A percentile compares a stretch with the other conserved stretches of the same genome.
These are phyloP conservation scores for Apamea monoglypha DNA, from an alignment of 2,888 invertebrate genomes.

Conservation along the genomic window DNA sequence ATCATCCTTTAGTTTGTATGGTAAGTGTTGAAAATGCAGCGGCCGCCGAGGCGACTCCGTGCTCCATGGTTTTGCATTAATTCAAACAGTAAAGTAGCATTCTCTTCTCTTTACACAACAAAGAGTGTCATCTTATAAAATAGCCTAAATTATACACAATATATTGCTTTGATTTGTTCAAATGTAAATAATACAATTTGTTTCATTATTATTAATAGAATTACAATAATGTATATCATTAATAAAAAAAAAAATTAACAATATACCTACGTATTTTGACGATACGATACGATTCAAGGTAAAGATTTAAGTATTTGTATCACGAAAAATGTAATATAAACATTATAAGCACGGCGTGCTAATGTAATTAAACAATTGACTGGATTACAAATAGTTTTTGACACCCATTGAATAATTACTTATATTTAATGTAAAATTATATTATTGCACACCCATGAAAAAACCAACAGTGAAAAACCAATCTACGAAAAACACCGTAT, in stretches of 20 bases:
- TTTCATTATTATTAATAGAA: background rate
- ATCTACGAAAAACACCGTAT: background rate
- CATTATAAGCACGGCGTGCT: background rate
- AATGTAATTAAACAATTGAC: background rate
- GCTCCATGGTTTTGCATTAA: background rate
- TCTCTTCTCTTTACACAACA: background rate
- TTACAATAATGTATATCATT: background rate
- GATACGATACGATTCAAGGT: background rate
- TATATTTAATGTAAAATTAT: background rate
- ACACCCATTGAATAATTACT: slow-evolving; percentile 16
- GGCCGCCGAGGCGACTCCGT: background rate
- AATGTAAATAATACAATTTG: background rate
- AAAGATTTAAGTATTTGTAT: slow-evolving; percentile 2
- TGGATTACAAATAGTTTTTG: slow-evolving; percentile 17
- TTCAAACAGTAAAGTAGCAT: background rate
- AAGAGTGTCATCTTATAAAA: background rate
- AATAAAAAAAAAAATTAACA: background rate
- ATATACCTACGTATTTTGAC: background rate
- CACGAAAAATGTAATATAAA: background rate
- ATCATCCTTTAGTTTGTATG: background rate
- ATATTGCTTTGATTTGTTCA: slow-evolving; percentile 4
- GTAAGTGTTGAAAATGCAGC: too few species aligned
- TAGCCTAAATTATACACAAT: slow-evolving; percentile 4
- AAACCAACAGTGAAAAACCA: background rate
- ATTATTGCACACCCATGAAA: background rate